Evolutionary conservation across 2,888 invertebrate species (phyloP).

Genomic region (Balanococcus diminutus): DNA sequence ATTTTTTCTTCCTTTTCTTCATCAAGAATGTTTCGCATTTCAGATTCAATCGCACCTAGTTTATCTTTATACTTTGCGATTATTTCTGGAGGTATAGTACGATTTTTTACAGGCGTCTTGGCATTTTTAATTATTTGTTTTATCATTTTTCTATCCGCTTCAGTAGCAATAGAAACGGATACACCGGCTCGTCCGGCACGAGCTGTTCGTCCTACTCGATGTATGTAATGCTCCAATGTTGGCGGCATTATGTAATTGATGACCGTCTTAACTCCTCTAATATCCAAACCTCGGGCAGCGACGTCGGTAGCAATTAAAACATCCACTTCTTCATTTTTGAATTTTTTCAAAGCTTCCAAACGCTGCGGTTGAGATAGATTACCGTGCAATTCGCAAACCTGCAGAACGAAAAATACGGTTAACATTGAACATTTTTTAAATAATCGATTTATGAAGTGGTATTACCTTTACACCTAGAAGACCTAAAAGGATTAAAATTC

Average conservation of each 20-base stretch:
- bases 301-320: constrained; percentile 94
- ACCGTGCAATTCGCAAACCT: constrained; percentile 89
- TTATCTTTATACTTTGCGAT: constrained; percentile 82
- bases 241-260: constrained; percentile 96
- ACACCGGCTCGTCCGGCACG: constrained; percentile 92
- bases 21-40: constrained; percentile 80
- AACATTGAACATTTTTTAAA: background rate
- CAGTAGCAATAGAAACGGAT: constrained; percentile 93
- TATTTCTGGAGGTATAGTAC: constrained; percentile 87
- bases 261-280: constrained; percentile 95
- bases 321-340: constrained; percentile 83
- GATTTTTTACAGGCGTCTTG: constrained; percentile 81
- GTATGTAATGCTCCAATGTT: constrained; percentile 94
- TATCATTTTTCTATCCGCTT: constrained; percentile 86
- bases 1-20: constrained; percentile 85
- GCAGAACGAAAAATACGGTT: background rate
- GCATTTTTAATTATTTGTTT: constrained; percentile 90
- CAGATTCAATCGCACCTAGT: constrained; percentile 75
- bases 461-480: constrained; percentile 82
- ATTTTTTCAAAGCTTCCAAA: constrained; percentile 83
- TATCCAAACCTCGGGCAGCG: constrained; percentile 93
- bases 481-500: constrained; percentile 89
- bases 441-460: background rate
- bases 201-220: constrained; percentile 94
- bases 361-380: constrained; percentile 95